These are phyloP conservation scores for Portunus trituberculatus DNA, from an alignment of 1,140 invertebrate species.

Conservation along the genomic window DNA sequence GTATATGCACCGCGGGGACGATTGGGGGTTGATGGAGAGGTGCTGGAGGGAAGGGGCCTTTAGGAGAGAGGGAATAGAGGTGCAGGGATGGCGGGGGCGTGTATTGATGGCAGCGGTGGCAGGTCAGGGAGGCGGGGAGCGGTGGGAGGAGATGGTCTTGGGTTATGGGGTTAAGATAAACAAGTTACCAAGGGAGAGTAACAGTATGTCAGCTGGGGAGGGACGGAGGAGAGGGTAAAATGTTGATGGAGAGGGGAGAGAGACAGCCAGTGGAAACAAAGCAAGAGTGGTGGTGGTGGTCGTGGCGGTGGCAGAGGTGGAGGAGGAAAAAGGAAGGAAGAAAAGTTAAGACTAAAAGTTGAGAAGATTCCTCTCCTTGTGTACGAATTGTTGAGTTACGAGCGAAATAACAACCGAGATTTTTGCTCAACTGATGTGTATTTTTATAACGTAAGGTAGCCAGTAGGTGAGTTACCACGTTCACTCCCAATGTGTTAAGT, in stretches of 20 bases:
- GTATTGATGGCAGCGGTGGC: neutral
- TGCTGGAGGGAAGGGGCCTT: neutral
- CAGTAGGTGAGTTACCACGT: no score
- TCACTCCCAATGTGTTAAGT: no score
- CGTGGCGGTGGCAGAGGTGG: neutral
- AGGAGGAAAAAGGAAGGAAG: neutral
- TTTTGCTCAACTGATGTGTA: no score
- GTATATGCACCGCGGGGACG: neutral
- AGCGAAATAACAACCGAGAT: no score
- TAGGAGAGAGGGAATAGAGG: neutral
- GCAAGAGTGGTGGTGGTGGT: neutral
- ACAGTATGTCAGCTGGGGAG: neutral
- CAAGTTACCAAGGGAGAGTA: neutral
- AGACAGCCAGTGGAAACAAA: neutral
- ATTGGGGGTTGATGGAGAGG: neutral
- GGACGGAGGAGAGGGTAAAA: neutral
- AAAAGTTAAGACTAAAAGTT: neutral
- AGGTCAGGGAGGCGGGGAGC: neutral
- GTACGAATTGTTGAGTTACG: neutral
- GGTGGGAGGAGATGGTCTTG: neutral
- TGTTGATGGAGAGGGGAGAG: slow-evolving; percentile 1
- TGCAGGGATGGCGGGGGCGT: neutral
- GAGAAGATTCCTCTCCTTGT: neutral
- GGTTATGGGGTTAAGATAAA: slow-evolving; percentile 22
- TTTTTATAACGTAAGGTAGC: no score